Evolutionary conservation across 2,797 vertebrate species (phyloP), one percentile per base, ranked within the genome.

Genomic region (Aeoliscus strigatus): DNA sequence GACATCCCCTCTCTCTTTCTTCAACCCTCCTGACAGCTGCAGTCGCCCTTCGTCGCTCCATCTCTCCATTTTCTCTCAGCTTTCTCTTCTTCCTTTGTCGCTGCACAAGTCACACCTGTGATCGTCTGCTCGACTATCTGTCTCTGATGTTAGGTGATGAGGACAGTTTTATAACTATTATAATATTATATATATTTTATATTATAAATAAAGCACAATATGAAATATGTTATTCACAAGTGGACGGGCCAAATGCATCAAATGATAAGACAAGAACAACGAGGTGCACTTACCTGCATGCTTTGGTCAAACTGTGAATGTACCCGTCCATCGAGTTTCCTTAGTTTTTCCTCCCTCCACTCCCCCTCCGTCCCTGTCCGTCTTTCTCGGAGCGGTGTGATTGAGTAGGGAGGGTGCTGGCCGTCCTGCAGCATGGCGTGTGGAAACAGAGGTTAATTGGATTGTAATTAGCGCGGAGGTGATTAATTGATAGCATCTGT

Each of bases 401-500:
- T 78, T 78, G 80, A 80, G 73, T 68, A 63, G 62, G 49, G 70
- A 66, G 61, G 67, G 65, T 63, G 72, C 69, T 72, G 61, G 79
- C 69, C 52, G 57, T 84, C 80, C 81, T 76, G 81, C 77, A 79
- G 76, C 68, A 75, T 63, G 69, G 73, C 37, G 49, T 52, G 70
- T 75, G 74, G 76, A 82, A 70, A 81, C 80, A 80, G 83, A 88
- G 86, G 86, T 88, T 90, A 88, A 87, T 87, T 88, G 82, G 86
- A 88, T 86, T 83, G 84, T 88, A 87, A 89, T 90, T 89, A 88
- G 84, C 85, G 79, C 57, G 69, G 75, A 81, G 80, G 81, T 83
- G 83, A 89, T 87, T 88, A 86, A 88, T 87, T 87, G 86, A 87
- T 89, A 86, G 83, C 82, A 86, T 83, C 85, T 83, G 84, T 86